These are phyloP conservation scores for Uloborus diversus DNA, from an alignment of 1,140 invertebrate genomes.

Conservation along the genomic window DNA sequence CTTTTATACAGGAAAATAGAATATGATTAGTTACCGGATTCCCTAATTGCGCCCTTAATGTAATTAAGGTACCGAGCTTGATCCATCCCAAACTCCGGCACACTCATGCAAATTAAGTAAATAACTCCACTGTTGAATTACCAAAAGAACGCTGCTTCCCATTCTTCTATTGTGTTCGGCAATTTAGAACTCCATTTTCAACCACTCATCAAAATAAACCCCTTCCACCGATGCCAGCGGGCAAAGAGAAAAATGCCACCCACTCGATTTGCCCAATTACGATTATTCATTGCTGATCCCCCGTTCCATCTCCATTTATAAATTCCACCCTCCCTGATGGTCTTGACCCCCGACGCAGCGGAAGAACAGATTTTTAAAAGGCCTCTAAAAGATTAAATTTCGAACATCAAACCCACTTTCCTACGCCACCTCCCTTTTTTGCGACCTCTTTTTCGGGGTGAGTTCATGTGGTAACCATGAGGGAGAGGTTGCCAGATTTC, in stretches of 20 bases:
- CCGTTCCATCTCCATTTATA: not conserved
- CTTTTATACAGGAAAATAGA: too few relatives aligned
- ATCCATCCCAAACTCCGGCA: too few relatives aligned
- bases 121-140: too few relatives aligned
- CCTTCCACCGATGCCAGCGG: not conserved
- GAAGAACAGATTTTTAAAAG: conserved; percentile 41
- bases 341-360: not conserved
- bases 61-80: too few relatives aligned
- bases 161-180: too few relatives aligned
- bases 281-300: conserved; percentile 36
- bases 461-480: not conserved
- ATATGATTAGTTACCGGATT: too few relatives aligned
- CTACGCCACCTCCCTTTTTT: not conserved
- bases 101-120: too few relatives aligned
- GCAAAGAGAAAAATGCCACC: not conserved
- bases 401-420: conserved; percentile 23
- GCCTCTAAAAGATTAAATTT: conserved; percentile 54
- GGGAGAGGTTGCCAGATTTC: not conserved
- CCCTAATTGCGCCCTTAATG: too few relatives aligned
- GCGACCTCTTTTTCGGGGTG: conserved; percentile 25
- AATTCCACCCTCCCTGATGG: not conserved
- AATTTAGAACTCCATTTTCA: too few relatives aligned
- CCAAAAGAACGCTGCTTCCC: too few relatives aligned
- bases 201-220: not conserved
- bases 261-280: conserved; percentile 39